Percentiles rank a stretch among this genome's conserved stretches.
Evolutionary conservation across 1,140 invertebrate species (phyloP).

Genomic region (Ooceraea biroi): DNA sequence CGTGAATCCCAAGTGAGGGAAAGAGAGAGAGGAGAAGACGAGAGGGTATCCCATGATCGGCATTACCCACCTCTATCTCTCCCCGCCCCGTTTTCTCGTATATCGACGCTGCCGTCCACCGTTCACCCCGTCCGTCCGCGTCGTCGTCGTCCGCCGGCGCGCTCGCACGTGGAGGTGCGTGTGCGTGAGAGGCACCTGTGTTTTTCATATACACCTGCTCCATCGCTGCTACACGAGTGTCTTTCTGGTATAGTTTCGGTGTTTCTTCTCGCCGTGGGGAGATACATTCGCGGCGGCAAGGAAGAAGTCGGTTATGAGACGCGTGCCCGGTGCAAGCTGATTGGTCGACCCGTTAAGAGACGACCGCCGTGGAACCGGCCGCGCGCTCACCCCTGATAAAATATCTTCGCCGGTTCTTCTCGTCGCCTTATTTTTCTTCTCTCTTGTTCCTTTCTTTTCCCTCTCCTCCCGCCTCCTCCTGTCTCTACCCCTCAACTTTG

Average conservation of each 20-base stretch:
- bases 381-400: constrained; percentile 46
- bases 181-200: constrained; percentile 75
- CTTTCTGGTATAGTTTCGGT: constrained; percentile 69
- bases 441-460: background rate
- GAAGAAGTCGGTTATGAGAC: constrained; percentile 65
- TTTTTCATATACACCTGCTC: constrained; percentile 79
- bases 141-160: constrained; percentile 48
- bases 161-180: constrained; percentile 45
- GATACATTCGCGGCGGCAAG: constrained; percentile 40
- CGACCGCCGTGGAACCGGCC: constrained; percentile 36
- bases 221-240: constrained; percentile 62
- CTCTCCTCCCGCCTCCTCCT: background rate
- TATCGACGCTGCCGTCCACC: background rate
- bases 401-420: constrained; percentile 39
- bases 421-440: background rate
- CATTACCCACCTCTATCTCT: constrained; percentile 9
- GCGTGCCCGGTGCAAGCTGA: constrained; percentile 68
- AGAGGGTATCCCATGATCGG: constrained; percentile 61
- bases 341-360: constrained; percentile 65
- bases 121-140: too few species aligned
- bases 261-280: constrained; percentile 65
- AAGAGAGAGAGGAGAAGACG: background rate
- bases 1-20: background rate
- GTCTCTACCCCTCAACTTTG: constrained; percentile 24
- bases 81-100: background rate